Base-by-base conservation (phyloP, 2,113 vertebrate species). In the Cyprinodon brontotheroides region DNA sequence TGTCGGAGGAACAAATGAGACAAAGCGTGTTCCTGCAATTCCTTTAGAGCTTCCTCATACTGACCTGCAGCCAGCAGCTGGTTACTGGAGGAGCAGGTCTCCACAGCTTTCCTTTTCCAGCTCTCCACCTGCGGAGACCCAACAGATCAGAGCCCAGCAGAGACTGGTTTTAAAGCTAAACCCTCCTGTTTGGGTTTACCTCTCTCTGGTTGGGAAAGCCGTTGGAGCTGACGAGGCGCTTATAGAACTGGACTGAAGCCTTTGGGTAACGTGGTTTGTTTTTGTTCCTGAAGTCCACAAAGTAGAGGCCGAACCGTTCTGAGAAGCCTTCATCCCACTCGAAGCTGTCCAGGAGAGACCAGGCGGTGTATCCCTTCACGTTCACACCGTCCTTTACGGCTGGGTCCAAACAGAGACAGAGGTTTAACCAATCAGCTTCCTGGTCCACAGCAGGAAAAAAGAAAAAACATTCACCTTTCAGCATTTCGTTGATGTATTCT, bases 281-380 rank as follows among this genome's bases (percentile, higher is more conserved):
- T 89, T 94, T 95, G 88, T 79, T 93, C 61, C 90, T 89, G 83
- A 96, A 98, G 84, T 96, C 95, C 6, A 97, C 92, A 2, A 96
- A 95, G 81, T 94, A 97, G 70, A 98, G 89, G n/a, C 97, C 96
- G 4, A 96, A 97, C 89, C 95, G 91, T 65, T 97, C 96, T 0
- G 95, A 94, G 81, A 92, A 97, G 7, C 96, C 97, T 89, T 95
- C 94, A 47, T 96, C 95, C 97, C 96, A 98, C 89, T 98, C 96
- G 79, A 97, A 98, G 87, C 96, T 94, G 87, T 97, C 97, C 60
- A 97, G 87, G 50, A 98, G 92, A 61, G 97, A 97, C 96, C 96
- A 97, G 67, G 95, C 95, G 0, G 95, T 98, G 72, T 98, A 97
- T 4, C 95, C 96, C 88, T 93, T 95, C 80, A 97, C 84, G 7